phyloP scores from a whole-genome alignment of 2,888 invertebrate species.

The Eugnorisma glareosa region DNA sequence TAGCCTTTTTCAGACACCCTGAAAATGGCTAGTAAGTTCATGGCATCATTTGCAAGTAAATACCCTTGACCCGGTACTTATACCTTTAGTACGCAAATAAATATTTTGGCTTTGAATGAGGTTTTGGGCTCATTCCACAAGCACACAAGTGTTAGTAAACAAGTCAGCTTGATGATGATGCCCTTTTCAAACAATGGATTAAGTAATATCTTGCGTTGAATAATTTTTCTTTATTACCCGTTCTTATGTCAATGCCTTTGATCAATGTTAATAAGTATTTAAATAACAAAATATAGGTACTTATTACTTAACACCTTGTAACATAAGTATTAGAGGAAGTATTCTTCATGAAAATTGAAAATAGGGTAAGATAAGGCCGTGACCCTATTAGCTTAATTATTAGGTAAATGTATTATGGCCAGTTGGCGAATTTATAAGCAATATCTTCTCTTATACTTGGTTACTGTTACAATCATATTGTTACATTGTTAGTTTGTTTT shows the following conservation, averaged over 20 bases:
- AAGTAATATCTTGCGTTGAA: slow-evolving; percentile 44
- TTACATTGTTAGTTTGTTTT: no score
- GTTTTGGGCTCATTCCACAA: not conserved
- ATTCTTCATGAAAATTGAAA: slow-evolving; percentile 17
- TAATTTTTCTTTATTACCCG: slow-evolving; percentile 14
- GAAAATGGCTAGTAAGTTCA: not conserved
- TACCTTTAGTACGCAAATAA: not conserved
- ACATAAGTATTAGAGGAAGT: not conserved
- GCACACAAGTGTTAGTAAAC: slow-evolving; percentile 64
- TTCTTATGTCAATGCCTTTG: slow-evolving; percentile 21
- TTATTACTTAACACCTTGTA: not conserved
- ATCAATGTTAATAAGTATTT: slow-evolving; percentile 4
- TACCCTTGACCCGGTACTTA: not conserved
- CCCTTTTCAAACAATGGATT: slow-evolving; percentile 65
- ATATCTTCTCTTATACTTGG: not conserved
- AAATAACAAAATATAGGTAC: not conserved
- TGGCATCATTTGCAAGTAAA: not conserved
- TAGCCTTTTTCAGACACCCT: not conserved
- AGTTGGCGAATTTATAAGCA: not conserved
- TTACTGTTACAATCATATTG: not conserved
- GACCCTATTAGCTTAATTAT: slow-evolving; percentile 19
- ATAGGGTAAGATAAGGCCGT: not conserved
- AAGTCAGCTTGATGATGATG: slow-evolving; percentile 58
- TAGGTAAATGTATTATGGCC: slow-evolving; percentile 1
- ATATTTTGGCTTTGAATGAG: not conserved